A percentile compares a stretch with the other conserved stretches of the same genome.
These are phyloP conservation scores for Periplaneta americana DNA, from an alignment of 1,140 invertebrate genomes.

Conservation along the genomic window DNA sequence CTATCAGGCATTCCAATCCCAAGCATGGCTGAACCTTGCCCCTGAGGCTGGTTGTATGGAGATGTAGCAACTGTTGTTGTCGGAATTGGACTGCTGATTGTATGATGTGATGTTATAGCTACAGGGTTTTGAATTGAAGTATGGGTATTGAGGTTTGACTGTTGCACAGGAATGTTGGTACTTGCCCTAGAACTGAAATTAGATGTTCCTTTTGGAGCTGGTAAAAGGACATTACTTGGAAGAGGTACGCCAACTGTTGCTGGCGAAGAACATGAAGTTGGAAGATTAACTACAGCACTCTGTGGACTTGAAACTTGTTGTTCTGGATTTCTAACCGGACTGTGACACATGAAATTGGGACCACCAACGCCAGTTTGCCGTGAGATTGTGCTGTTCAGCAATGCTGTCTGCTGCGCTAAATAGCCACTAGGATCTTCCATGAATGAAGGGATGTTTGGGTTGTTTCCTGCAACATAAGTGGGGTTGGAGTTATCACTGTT, in stretches of 20 bases:
- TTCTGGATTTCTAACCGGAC: conserved; percentile 25
- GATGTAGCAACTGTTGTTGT: not conserved
- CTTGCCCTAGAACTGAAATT: not conserved
- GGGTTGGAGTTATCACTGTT: not conserved
- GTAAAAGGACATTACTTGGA: conserved; percentile 37
- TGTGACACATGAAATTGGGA: conserved; percentile 7
- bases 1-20: conserved; percentile 42
- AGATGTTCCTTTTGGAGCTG: conserved; percentile 6
- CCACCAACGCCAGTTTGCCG: conserved; percentile 53
- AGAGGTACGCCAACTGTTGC: conserved; percentile 34
- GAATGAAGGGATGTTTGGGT: conserved; percentile 54
- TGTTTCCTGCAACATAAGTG: conserved; percentile 14
- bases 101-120: not conserved
- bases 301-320: conserved; percentile 29
- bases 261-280: conserved; percentile 8
- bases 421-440: conserved; percentile 87
- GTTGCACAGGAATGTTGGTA: not conserved
- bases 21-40: not conserved
- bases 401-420: conserved; percentile 76
- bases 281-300: conserved; percentile 21
- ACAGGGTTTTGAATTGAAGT: not conserved
- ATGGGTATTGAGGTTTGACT: not conserved
- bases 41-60: not conserved
- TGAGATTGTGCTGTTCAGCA: conserved; percentile 77
- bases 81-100: not conserved